Evolutionary conservation across 2,888 invertebrate species (phyloP).

Genomic region (Volucella zonaria): DNA sequence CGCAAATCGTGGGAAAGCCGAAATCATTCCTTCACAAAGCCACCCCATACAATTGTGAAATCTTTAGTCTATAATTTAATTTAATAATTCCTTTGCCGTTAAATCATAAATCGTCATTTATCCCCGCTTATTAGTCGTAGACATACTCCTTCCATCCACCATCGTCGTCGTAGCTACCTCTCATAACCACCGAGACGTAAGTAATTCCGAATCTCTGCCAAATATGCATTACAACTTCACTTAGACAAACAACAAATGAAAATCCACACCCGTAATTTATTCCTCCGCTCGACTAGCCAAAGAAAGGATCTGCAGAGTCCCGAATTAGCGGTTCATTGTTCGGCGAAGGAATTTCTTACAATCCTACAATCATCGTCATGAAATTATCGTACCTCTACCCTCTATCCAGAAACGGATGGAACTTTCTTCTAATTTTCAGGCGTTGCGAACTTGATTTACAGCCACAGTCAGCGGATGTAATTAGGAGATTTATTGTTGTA

Average conservation of each 20-base stretch:
- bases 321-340: constrained; percentile 59
- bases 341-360: constrained; percentile 12
- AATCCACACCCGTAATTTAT: constrained; percentile 68
- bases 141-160: constrained; percentile 21
- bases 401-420: neutral
- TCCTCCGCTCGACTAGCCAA: constrained; percentile 19
- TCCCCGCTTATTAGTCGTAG: constrained; percentile 64
- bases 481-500: constrained; percentile 71
- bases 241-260: constrained; percentile 44
- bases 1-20: constrained; percentile 54
- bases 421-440: constrained; percentile 50
- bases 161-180: neutral
- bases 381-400: constrained; percentile 25
- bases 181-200: constrained; percentile 42
- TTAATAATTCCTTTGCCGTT: constrained; percentile 62
- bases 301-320: constrained; percentile 50
- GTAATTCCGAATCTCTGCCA: constrained; percentile 30
- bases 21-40: constrained; percentile 44
- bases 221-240: constrained; percentile 6
- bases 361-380: neutral
- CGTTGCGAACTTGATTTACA: constrained; percentile 69
- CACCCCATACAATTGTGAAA: constrained; percentile 19
- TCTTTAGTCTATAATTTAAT: constrained; percentile 32
- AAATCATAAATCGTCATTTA: constrained; percentile 62
- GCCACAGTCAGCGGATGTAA: constrained; percentile 69